Conservation (phyloP, 2,113 vertebrate genomes). For the Plectropomus leopardus region DNA sequence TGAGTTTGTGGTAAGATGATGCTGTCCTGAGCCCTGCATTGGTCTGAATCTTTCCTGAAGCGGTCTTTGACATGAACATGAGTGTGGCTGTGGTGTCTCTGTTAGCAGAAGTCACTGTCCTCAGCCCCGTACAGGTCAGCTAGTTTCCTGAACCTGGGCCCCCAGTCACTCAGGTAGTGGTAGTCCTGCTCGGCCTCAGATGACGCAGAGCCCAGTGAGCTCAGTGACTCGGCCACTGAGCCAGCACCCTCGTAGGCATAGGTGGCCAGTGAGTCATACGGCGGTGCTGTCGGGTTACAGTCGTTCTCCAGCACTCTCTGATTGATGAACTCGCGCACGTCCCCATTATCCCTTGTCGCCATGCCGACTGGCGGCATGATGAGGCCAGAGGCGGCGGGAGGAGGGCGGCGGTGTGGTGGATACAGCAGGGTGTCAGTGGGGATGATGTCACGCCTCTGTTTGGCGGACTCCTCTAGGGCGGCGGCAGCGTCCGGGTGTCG, state of each 20-base stretch:
- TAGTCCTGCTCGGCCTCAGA: slow-evolving; percentile 94
- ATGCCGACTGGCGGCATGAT: slow-evolving; percentile 76
- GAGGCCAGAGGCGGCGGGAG: slow-evolving; percentile 29
- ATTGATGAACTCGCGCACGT: slow-evolving; percentile 95
- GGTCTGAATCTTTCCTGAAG: background rate
- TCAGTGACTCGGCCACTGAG: slow-evolving; percentile 93
- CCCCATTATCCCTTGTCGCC: slow-evolving; percentile 86
- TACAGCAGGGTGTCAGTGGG: slow-evolving; percentile 88
- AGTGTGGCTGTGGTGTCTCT: background rate
- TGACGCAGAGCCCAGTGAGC: slow-evolving; percentile 92
- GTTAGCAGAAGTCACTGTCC: slow-evolving; percentile 93
- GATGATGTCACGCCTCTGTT: slow-evolving; percentile 92
- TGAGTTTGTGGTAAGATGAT: background rate
- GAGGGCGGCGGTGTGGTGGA: slow-evolving; percentile 79
- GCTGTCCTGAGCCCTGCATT: slow-evolving; percentile 9
- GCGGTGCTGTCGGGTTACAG: slow-evolving; percentile 91
- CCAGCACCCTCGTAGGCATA: slow-evolving; percentile 95
- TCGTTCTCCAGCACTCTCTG: slow-evolving; percentile 95
- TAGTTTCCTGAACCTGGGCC: slow-evolving; percentile 94
- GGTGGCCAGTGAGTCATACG: slow-evolving; percentile 95
- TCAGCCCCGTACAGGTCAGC: slow-evolving; percentile 93
- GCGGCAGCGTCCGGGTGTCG: slow-evolving; percentile 87
- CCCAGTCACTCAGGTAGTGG: slow-evolving; percentile 97
- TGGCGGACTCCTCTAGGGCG: slow-evolving; percentile 88
- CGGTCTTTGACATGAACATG: background rate